A percentile compares a stretch with the other conserved stretches of the same genome.
These are phyloP conservation scores for Drosophila punjabiensis DNA, from an alignment of 1,140 invertebrate species.

Conservation along the genomic window DNA sequence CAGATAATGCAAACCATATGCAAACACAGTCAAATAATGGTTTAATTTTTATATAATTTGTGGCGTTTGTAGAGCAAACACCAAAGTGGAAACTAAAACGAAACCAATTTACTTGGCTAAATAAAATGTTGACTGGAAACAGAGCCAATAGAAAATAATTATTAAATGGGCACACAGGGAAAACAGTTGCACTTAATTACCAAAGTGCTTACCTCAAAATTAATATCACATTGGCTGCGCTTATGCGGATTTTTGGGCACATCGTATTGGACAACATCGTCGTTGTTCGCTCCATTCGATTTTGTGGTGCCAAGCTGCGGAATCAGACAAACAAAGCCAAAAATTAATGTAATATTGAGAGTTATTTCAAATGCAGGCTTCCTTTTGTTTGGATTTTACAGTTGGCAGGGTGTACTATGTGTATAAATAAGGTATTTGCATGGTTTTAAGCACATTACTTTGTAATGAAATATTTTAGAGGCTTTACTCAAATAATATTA, in stretches of 20 bases:
- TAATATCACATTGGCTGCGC: constrained; percentile 78
- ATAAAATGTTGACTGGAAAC: constrained; percentile 23
- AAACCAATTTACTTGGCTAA: constrained; percentile 45
- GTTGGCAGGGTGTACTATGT: neutral
- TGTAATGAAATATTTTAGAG: neutral
- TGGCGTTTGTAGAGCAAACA: neutral
- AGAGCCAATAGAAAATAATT: constrained; percentile 19
- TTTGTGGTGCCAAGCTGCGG: constrained; percentile 58
- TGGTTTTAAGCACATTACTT: neutral
- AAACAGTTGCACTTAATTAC: constrained; percentile 42
- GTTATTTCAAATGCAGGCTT: neutral
- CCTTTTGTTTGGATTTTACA: neutral
- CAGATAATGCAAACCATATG: constrained; percentile 8
- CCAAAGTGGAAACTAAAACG: constrained; percentile 18
- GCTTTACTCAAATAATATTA: no score
- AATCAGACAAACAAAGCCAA: constrained; percentile 2
- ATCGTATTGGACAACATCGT: constrained; percentile 74
- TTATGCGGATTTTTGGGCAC: constrained; percentile 72
- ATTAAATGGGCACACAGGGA: constrained; percentile 16
- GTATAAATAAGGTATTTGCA: no score
- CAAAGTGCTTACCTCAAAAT: constrained; percentile 76
- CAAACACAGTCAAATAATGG: constrained; percentile 12
- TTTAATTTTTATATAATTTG: constrained; percentile 12
- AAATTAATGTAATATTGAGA: constrained; percentile 2
- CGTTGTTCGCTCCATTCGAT: constrained; percentile 27